These are phyloP conservation scores for Dynastes hyllus DNA, from an alignment of 2,888 invertebrate genomes.

Conservation along the genomic window DNA sequence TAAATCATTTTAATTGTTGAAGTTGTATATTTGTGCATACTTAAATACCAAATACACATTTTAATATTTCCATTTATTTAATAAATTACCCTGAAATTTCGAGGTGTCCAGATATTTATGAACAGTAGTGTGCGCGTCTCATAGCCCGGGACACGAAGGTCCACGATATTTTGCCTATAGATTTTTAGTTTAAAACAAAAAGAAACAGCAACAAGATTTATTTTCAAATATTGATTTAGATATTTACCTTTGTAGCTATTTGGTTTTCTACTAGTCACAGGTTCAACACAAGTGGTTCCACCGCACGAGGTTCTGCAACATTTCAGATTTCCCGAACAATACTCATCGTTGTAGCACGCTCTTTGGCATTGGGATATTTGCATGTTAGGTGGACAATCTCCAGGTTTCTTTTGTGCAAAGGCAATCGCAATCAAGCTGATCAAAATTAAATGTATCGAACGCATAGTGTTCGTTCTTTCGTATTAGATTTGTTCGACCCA, in stretches of 20 bases:
- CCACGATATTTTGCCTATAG: too few species aligned
- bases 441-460: conserved; percentile 53
- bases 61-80: too few species aligned
- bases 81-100: too few species aligned
- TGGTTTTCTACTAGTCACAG: conserved; percentile 64
- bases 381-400: conserved; percentile 68
- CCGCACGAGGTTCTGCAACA: conserved; percentile 69
- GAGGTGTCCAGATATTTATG: too few species aligned
- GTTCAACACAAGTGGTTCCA: conserved; percentile 66
- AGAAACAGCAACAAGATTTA: background rate
- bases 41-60: too few species aligned
- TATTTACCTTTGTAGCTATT: conserved; percentile 54
- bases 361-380: conserved; percentile 64
- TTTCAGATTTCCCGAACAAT: conserved; percentile 66
- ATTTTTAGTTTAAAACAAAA: background rate
- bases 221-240: background rate
- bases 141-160: too few species aligned
- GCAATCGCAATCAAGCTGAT: conserved; percentile 7
- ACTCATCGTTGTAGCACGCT: conserved; percentile 64
- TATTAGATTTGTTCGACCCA: too few species aligned
- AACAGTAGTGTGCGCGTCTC: too few species aligned
- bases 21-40: too few species aligned
- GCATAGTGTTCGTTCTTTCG: background rate
- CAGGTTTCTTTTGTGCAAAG: conserved; percentile 60
- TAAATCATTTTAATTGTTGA: too few species aligned